Evolutionary conservation across 2,113 vertebrate genomes (phyloP).

Genomic region (Indri indri): DNA sequence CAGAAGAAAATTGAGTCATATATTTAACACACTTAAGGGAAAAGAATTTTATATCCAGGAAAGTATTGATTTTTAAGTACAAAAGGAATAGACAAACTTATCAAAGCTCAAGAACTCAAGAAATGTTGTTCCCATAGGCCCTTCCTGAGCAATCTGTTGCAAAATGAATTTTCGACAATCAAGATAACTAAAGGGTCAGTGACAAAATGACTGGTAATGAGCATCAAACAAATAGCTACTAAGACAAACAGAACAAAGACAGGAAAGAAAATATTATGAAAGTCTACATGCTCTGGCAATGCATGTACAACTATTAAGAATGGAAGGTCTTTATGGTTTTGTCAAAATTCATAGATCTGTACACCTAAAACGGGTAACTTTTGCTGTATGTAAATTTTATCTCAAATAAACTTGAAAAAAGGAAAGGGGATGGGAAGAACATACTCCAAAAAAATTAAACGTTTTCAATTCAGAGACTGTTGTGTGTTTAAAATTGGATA

Average conservation of each 20-base stretch:
- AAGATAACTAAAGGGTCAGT: background rate
- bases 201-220: background rate
- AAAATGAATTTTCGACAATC: background rate
- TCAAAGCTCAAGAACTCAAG: background rate
- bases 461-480: background rate
- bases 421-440: background rate
- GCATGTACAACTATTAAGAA: background rate
- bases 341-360: background rate
- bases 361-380: background rate
- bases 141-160: background rate
- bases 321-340: background rate
- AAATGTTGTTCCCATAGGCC: background rate
- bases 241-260: background rate
- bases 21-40: slow-evolving; percentile 3
- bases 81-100: background rate
- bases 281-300: background rate
- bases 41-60: background rate
- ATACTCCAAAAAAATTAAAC: background rate
- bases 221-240: background rate
- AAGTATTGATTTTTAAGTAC: slow-evolving; percentile 42
- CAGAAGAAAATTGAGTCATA: slow-evolving; percentile 27
- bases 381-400: background rate
- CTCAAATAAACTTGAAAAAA: background rate
- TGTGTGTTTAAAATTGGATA: background rate
- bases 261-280: background rate